Conservation (phyloP, 2,113 vertebrate species). For the Lathamus discolor region DNA sequence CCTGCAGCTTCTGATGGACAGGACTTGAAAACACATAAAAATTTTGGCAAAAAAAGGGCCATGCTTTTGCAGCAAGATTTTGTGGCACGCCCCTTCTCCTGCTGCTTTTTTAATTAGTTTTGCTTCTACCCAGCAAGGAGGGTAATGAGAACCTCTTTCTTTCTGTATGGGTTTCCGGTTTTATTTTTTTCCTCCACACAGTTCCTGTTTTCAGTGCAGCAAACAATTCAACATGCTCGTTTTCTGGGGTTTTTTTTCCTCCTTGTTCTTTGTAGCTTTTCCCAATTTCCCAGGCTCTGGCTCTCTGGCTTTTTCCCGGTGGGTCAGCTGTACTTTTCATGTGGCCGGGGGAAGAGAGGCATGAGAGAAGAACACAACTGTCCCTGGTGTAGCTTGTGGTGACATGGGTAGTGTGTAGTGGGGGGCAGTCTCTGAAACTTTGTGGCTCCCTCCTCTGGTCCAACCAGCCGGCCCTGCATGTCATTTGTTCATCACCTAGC, state of each 20-base stretch:
- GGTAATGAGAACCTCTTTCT: neutral
- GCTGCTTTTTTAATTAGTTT: slow-evolving; percentile 27
- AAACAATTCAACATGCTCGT: neutral
- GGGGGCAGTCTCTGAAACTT: neutral
- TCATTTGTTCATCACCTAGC: neutral
- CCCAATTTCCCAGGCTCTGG: neutral
- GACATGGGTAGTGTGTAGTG: neutral
- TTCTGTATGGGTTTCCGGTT: neutral
- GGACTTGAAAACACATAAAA: neutral
- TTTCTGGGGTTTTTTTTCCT: too few relatives aligned
- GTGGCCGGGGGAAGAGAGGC: neutral
- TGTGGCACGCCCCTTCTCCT: neutral
- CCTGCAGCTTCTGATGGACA: neutral
- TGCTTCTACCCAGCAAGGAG: neutral
- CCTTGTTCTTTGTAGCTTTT: neutral
- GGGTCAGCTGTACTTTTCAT: neutral
- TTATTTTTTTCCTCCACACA: neutral
- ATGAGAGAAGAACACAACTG: neutral
- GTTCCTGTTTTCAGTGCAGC: neutral
- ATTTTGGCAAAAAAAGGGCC: neutral
- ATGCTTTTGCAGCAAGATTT: neutral
- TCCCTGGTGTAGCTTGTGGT: neutral
- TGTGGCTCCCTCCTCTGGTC: neutral
- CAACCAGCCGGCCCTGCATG: neutral
- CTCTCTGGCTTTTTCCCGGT: neutral